phyloP scores from a whole-genome alignment of 2,113 vertebrate species.

The Hirundichthys speculiger region DNA sequence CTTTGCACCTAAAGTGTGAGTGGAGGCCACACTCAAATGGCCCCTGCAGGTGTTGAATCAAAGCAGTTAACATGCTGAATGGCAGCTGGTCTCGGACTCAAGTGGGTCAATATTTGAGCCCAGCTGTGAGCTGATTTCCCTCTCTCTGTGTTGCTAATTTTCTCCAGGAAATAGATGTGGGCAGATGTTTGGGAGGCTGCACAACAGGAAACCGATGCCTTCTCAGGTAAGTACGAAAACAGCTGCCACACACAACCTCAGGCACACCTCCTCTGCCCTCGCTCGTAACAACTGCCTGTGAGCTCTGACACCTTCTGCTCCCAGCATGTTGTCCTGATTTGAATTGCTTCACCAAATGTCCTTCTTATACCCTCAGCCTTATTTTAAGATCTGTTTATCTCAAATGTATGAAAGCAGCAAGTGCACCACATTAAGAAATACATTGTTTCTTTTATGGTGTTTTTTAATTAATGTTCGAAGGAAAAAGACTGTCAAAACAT shows the following conservation, averaged over 20 bases:
- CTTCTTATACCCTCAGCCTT: slow-evolving; percentile 7
- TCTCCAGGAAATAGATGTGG: slow-evolving; percentile 89
- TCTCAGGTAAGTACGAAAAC: slow-evolving; percentile 83
- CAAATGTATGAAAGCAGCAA: too few species aligned
- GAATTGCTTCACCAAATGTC: slow-evolving; percentile 49
- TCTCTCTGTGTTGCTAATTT: slow-evolving; percentile 88
- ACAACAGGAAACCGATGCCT: slow-evolving; percentile 82
- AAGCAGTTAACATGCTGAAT: slow-evolving; percentile 69
- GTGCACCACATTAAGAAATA: too few species aligned
- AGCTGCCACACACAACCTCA: slow-evolving; percentile 60
- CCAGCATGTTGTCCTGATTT: slow-evolving; percentile 20
- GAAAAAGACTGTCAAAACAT: too few species aligned
- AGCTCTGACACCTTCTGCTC: slow-evolving; percentile 55
- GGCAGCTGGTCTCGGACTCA: slow-evolving; percentile 31
- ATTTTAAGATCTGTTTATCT: background rate
- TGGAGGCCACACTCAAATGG: slow-evolving; percentile 72
- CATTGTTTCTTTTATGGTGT: too few species aligned
- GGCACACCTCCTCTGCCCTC: slow-evolving; percentile 15
- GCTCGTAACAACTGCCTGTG: slow-evolving; percentile 56
- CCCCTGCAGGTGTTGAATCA: slow-evolving; percentile 73
- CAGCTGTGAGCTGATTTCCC: slow-evolving; percentile 69
- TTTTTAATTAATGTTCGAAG: too few species aligned
- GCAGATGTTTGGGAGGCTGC: slow-evolving; percentile 87
- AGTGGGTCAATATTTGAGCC: slow-evolving; percentile 75
- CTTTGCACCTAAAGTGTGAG: slow-evolving; percentile 52